phyloP scores from a whole-genome alignment of 1,140 invertebrate genomes.

The Heliconius hermathena region DNA sequence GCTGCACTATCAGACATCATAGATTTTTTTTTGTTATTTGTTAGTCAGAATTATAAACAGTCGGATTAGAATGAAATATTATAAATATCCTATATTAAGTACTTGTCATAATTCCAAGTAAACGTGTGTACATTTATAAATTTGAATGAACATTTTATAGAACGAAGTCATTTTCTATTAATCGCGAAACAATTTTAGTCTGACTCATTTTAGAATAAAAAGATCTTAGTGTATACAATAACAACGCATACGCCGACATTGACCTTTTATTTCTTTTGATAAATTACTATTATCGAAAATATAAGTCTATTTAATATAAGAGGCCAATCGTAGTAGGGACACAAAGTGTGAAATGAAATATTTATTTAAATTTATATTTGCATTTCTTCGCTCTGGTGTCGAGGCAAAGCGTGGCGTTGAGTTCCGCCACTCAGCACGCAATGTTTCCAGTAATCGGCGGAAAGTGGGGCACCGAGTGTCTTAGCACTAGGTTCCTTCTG shows the following conservation, averaged over 20 bases:
- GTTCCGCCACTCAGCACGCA: too few relatives aligned
- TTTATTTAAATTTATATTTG: too few relatives aligned
- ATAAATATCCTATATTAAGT: neutral
- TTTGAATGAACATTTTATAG: neutral
- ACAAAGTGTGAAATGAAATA: too few relatives aligned
- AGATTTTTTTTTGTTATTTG: neutral
- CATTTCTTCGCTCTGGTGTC: too few relatives aligned
- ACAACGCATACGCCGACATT: neutral
- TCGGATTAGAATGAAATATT: neutral
- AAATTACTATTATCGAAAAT: neutral
- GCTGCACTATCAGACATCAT: too few relatives aligned
- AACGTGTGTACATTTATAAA: neutral
- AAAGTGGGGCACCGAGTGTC: too few relatives aligned
- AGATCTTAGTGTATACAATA: neutral
- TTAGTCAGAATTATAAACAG: neutral
- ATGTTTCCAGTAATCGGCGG: too few relatives aligned
- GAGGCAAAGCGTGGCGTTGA: too few relatives aligned
- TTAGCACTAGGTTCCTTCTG: too few relatives aligned
- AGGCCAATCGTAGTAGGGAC: too few relatives aligned
- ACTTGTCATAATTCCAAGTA: neutral
- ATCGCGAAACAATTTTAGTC: neutral
- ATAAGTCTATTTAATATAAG: neutral
- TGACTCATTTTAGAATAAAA: neutral
- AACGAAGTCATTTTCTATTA: neutral
- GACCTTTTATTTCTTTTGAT: neutral